Evolutionary conservation across 2,888 invertebrate genomes (phyloP).

Genomic region (Xanthorhoe designata): DNA sequence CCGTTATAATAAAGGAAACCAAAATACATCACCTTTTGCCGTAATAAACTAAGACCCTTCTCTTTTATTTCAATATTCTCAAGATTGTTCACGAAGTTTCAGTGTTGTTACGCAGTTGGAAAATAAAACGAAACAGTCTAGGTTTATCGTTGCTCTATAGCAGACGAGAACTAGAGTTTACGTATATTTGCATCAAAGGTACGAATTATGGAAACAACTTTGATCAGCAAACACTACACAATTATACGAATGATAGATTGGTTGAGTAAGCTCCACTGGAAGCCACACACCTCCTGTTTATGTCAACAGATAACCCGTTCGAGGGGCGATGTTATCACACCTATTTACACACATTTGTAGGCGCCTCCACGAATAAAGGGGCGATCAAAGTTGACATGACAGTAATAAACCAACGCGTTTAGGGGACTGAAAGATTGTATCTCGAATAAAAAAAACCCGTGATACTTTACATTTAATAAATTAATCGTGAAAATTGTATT

Average conservation of each 20-base stretch:
- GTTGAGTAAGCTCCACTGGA: slow-evolving; percentile 16
- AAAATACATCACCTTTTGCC: slow-evolving; percentile 62
- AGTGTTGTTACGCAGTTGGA: slow-evolving; percentile 64
- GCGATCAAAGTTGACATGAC: slow-evolving; percentile 41
- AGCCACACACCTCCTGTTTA: slow-evolving; percentile 33
- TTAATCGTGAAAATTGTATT: slow-evolving; percentile 74
- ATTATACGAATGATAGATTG: slow-evolving; percentile 37
- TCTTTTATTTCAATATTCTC: slow-evolving; percentile 74
- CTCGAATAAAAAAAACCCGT: slow-evolving; percentile 58
- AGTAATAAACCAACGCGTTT: slow-evolving; percentile 39
- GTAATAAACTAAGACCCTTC: slow-evolving; percentile 65
- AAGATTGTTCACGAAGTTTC: slow-evolving; percentile 63
- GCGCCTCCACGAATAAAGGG: slow-evolving; percentile 40
- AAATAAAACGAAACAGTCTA: slow-evolving; percentile 55
- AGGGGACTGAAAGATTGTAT: slow-evolving; percentile 38
- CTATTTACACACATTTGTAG: slow-evolving; percentile 42
- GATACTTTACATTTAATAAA: slow-evolving; percentile 61
- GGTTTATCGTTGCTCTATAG: slow-evolving; percentile 37
- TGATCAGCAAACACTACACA: slow-evolving; percentile 22
- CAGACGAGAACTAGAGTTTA: slow-evolving; percentile 3
- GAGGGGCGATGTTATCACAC: slow-evolving; percentile 43
- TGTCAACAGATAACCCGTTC: slow-evolving; percentile 39
- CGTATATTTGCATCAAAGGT: slow-evolving; percentile 3
- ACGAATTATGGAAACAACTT: neutral
- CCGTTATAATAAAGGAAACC: slow-evolving; percentile 30